Base-by-base conservation (phyloP, 2,888 invertebrate species). In the Plusia festucae region DNA sequence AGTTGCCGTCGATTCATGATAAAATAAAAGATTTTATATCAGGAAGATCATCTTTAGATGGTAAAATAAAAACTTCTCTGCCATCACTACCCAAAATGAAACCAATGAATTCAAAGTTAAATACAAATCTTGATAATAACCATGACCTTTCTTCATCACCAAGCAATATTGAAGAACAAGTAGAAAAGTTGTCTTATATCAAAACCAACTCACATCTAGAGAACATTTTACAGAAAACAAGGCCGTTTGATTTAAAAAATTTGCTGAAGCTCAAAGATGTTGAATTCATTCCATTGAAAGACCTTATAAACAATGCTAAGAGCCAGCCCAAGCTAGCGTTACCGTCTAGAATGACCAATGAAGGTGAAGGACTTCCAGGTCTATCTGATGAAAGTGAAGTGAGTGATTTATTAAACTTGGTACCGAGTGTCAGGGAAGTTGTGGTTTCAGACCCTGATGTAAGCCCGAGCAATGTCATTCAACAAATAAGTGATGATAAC, bases 261-360 rank as follows among this genome's bases (percentile, higher is more conserved):
- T 73, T 90, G 46, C 66, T 88, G 2, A 91, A 91, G 53, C 76
- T 91, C 53, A 88, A 81, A 76, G 91, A 91, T 40, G 88, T 90
- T 8, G 85, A 86, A 40, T 65, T 85, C 0, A 55, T 85, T 54
- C 80, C 82, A 16, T 52, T 73, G 11, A 65, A 73, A 57, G 72
- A 75, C 54, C 57, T 88, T 15, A 44, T 88, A 54, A 63, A 63
- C 2, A 77, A 72, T 57, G 68, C 82, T 22, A 67, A 67, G 4
- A 34, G 58, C 13, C 53, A 22, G 7, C 52, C 69, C 7, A 49
- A 40, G 53, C 20, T 72, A 8, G 30, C 34, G 15, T 53, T 62
- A 52, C 65, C 69, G 22, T 30, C 55, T 13, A 53, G 66, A 24
- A 62, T 68, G 24, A 57, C 66, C 0, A 66, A 60, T 58, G 44